Evolutionary conservation across 2,888 invertebrate genomes (phyloP), one percentile per base, ranked within the genome.

Genomic region (Lydus trimaculatus): DNA sequence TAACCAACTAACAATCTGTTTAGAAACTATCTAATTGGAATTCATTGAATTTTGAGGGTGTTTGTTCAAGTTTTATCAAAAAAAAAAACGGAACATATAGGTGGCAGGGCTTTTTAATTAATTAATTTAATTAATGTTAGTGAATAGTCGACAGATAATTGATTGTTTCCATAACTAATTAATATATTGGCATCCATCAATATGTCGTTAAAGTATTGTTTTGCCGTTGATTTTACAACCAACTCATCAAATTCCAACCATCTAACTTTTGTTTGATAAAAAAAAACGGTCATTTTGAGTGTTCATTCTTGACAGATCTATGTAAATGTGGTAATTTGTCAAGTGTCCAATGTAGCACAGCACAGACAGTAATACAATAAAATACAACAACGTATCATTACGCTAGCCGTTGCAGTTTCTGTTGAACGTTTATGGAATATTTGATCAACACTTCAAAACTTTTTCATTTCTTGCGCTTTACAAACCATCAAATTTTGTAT

Each of bases 251-350:
- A 60, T 59, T 28, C 48, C 69, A 65, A 33, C 64, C 25, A 61
- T 70, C 25, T 20, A 56, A 56, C 25, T 20, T 2, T 25, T 13
- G 9, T 66, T 63, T 64, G 52, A 70, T 48, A 65, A 25, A 70
- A 64, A 56, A 23, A 70, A 64, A 31, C 56, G 63, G 65, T 68
- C 39, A 70, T 70, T 73, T 73, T 73, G 70, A 73, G 73, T 73
- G 72, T 69, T 67, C 70, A 74, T 76, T 76, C 75, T 76, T 75
- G 75, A 74, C 71, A 76, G 72, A 74, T 72, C 68, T 66, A 75
- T 73, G 76, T 73, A 73, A 73, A 76, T 76, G 74, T 65, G 74
- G 75, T 73, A 75, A 76, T 76, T 76, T 75, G 74, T 75, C 76
- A 76, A 71, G 70, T 64, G 73, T 72, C 72, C 73, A 66, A 74